These are phyloP conservation scores for Lycia hirtaria DNA, from an alignment of 2,888 invertebrate genomes.

Conservation along the genomic window DNA sequence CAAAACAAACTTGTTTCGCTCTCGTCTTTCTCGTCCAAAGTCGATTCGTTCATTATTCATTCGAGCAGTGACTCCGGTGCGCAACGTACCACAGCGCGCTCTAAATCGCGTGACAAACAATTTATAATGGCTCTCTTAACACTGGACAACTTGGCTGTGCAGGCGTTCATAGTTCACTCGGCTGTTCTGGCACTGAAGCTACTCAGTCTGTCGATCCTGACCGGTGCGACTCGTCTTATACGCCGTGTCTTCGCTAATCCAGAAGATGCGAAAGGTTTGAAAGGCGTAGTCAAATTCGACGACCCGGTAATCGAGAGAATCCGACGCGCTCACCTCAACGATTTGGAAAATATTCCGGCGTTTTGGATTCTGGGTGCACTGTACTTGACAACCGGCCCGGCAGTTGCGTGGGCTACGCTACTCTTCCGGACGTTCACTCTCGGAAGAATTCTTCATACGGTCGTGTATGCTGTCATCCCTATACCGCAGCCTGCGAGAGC, in stretches of 20 bases:
- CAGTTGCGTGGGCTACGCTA: conserved; percentile 60
- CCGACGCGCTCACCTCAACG: conserved; percentile 88
- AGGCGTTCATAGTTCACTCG: conserved; percentile 69
- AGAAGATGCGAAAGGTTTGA: conserved; percentile 62
- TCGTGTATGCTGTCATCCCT: conserved; percentile 87
- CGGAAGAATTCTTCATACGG: conserved; percentile 85
- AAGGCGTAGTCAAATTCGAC: conserved; percentile 68
- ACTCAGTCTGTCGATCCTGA: conserved; percentile 55
- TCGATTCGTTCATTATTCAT: conserved; percentile 21
- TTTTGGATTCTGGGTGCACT: conserved; percentile 87
- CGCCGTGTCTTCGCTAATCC: conserved; percentile 66
- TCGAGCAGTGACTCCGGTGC: conserved; percentile 24
- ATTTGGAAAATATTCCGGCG: conserved; percentile 89
- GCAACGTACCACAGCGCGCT: conserved; percentile 16
- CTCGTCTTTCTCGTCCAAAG: conserved; percentile 9
- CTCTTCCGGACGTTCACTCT: conserved; percentile 82
- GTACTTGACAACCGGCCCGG: conserved; percentile 87
- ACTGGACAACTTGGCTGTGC: conserved; percentile 58
- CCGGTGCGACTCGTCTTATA: conserved; percentile 53
- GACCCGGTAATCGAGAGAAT: conserved; percentile 67
- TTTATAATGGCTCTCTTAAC: conserved; percentile 56
- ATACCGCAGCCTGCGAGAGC: conserved; percentile 85
- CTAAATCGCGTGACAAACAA: conserved; percentile 28
- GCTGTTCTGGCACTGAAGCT: conserved; percentile 69
- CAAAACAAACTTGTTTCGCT: conserved; percentile 32